Evolutionary conservation across 2,113 vertebrate genomes (phyloP).

Genomic region (Merops nubicus): DNA sequence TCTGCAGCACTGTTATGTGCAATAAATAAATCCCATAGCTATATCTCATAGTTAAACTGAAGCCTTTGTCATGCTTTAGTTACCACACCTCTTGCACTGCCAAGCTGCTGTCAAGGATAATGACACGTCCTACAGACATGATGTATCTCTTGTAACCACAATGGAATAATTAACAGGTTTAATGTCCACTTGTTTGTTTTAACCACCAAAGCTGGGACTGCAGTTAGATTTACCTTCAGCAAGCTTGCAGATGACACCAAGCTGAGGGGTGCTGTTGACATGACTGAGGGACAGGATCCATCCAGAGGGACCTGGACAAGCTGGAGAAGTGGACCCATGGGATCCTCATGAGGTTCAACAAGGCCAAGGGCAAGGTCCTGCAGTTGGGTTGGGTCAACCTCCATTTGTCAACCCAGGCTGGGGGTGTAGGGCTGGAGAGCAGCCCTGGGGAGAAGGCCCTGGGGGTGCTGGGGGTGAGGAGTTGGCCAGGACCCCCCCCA

Average conservation of each 20-base stretch:
- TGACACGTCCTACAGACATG: rapidly evolving
- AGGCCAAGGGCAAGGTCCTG: neutral
- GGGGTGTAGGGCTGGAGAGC: neutral
- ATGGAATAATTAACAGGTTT: neutral
- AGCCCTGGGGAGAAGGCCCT: neutral
- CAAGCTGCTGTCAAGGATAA: neutral
- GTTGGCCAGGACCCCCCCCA: neutral
- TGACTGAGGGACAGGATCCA: neutral
- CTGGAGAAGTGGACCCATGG: neutral
- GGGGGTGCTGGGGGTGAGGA: neutral
- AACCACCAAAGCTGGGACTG: neutral
- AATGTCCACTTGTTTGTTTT: neutral
- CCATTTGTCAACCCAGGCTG: neutral
- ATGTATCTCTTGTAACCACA: neutral
- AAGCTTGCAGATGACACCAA: neutral
- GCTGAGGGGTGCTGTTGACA: neutral
- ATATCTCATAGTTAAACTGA: neutral
- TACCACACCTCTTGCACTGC: neutral
- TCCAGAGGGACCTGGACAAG: neutral
- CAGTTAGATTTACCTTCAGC: neutral
- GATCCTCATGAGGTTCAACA: neutral
- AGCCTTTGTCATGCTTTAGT: neutral
- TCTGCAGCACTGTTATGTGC: neutral
- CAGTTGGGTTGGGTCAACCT: neutral
- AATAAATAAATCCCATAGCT: neutral